A percentile compares a stretch with the other conserved stretches of the same genome.
Evolutionary conservation across 2,888 invertebrate genomes (phyloP).

Genomic region (Cephus sareptanus): DNA sequence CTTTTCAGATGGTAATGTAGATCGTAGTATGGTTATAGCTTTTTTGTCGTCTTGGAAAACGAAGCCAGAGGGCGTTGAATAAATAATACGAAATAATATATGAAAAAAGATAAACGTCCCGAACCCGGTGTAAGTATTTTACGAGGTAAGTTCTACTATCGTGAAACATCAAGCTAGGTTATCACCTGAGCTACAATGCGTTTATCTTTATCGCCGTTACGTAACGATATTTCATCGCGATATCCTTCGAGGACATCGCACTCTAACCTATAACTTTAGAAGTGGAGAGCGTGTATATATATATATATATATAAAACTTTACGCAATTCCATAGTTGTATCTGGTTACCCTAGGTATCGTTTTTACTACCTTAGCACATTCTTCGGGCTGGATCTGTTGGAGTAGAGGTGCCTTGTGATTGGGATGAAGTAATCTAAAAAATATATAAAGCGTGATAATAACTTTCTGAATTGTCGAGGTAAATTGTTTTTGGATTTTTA

Average conservation of each 20-base stretch:
- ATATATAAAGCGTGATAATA: not conserved
- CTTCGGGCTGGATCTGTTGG: not conserved
- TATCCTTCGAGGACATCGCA: conserved; percentile 9
- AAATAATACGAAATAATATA: conserved; percentile 1
- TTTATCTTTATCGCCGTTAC: conserved; percentile 38
- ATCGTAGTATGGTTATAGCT: not conserved
- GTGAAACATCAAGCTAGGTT: conserved; percentile 24
- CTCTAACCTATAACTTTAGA: not conserved
- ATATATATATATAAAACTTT: not conserved
- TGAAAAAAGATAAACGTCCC: conserved; percentile 26
- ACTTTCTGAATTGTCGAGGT: not conserved
- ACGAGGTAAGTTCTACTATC: conserved; percentile 35
- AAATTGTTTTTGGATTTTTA: not conserved
- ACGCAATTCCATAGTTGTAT: not conserved
- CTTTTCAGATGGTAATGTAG: not conserved
- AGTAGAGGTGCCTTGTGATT: not conserved
- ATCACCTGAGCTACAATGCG: conserved; percentile 12
- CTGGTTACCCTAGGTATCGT: not conserved
- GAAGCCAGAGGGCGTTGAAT: conserved; percentile 1
- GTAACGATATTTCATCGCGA: conserved; percentile 23
- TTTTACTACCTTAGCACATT: not conserved
- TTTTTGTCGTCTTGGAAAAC: not conserved
- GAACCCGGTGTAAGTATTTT: conserved; percentile 34
- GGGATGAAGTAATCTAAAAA: not conserved
- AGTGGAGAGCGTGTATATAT: not conserved